Base-by-base conservation (phyloP, 2,113 vertebrate species). In the Urocolius indicus region DNA sequence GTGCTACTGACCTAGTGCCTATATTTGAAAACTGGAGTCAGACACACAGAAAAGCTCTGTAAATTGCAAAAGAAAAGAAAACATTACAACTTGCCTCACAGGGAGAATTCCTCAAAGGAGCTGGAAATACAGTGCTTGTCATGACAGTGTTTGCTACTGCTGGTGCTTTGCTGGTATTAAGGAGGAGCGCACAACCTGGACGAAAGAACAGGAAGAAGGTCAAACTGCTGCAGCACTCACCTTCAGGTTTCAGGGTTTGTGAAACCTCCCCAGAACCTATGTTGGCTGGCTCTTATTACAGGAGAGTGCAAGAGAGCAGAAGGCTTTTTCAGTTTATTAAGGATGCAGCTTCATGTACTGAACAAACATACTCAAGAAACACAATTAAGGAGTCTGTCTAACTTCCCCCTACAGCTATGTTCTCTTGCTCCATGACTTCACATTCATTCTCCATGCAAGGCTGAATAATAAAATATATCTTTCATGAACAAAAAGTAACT, bases 31-130 rank as follows among this genome's bases (percentile, higher is more conserved):
- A 81, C 17, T 30, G 20, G 18, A 83, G 22, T 78, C 46, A 93
- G 75, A 76, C 29, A 32, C 27, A 79, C 23, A 68, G 58, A 82
- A 80, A 78, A 79, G 12, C 9, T 74, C 55, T 68, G 27, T 41
- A 81, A 94, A 80, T 17, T 80, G 46, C 29, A 88, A 46, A 77
- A 82, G 24, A 76, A 55, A 38, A 87, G 55, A 69, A 84, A 73
- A 68, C 13, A 18, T 6, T 9, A 66, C 62, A 18, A 97, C 99
- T 99, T 98, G 98, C 99, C 98, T 98, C 98, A 46, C 99, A 99
- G 0, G 98, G 98, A 18, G 99, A 99, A 94, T 99, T 99, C 96
- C 98, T 99, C 62, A 99, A 97, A 16, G 99, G 99, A 46, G 99
- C 98, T 3, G 99, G 99, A 94, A 99, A 99, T 2, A 98, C 94